Evolutionary conservation across 53 echinoderm and acorn worm species (phyloP), one percentile per base, ranked within the genome.

Genomic region (Mesocentrotus franciscanus): DNA sequence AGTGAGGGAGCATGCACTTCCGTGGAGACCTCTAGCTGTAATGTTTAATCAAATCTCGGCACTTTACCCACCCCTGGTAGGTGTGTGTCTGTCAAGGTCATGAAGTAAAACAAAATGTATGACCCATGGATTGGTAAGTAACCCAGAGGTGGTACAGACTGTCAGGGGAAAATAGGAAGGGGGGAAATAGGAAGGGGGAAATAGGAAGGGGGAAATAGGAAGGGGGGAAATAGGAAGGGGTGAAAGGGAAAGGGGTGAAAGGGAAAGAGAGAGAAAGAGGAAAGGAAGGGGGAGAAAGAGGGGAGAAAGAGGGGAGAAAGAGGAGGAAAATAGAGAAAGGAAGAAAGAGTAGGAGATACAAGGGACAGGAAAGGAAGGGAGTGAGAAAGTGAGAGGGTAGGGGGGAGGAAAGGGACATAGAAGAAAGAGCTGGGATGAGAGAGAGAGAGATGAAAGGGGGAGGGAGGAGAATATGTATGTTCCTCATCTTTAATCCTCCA

Each of bases 11-110:
- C 39, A 11, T 36, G 79, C 79, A 79, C 79, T 79, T 79, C 79
- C 79, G 79, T 7, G 10, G 79, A 79, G 79, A 79, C 79, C 17
- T 79, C 39, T 39, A 1, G 79, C 13, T 39, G 39, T 79, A 39
- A 79, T 79, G 79, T 32, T 16, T 79, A 79, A 79, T 79, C 79
- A 79, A 79, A 79, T 79, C 79, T 79, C 20, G 39, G 39, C 79
- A 18, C 79, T 79, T 39, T 18, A 79, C 18, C 79, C 39, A 79
- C 36, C 79, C 79, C 39, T 79, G 79, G 16, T 36, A 79, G 79
- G 79, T 79, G 79, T 61, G n/a, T 56, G 76, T 49, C 30, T 57
- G 55, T 15, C 49, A 79, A 79, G 79, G 79, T 35, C 79, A 39
- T 7, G 27, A 0, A 20, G 18, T 36, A 60, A 64, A 95, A 14